Conservation (phyloP, 2,113 vertebrate genomes). For the human region GRCh38 chrX:125201001-125201500, state of each 20-base stretch:
- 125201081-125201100: conserved; percentile 54
- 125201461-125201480: conserved; percentile 8
- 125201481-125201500: conserved; percentile 39
- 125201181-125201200: conserved; percentile 27
- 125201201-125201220: conserved; percentile 40
- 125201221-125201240: conserved; percentile 61
- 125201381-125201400: conserved; percentile 28
- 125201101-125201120: conserved; percentile 42
- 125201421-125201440: conserved; percentile 39
- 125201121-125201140: neutral
- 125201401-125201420: conserved; percentile 11
- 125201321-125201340: conserved; percentile 40
- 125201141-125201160: conserved; percentile 42
- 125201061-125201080: conserved; percentile 42
- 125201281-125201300: conserved; percentile 55
- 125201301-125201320: neutral
- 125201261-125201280: conserved; percentile 46
- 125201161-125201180: conserved; percentile 43
- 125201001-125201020: conserved; percentile 43
- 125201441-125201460: conserved; percentile 35
- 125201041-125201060: conserved; percentile 59
- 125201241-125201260: conserved; percentile 45
- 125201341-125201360: conserved; percentile 6
- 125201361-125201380: conserved; percentile 23
- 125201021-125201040: conserved; percentile 29